phyloP scores from a whole-genome alignment of 2,888 invertebrate species.

The Torymus tubicola region DNA sequence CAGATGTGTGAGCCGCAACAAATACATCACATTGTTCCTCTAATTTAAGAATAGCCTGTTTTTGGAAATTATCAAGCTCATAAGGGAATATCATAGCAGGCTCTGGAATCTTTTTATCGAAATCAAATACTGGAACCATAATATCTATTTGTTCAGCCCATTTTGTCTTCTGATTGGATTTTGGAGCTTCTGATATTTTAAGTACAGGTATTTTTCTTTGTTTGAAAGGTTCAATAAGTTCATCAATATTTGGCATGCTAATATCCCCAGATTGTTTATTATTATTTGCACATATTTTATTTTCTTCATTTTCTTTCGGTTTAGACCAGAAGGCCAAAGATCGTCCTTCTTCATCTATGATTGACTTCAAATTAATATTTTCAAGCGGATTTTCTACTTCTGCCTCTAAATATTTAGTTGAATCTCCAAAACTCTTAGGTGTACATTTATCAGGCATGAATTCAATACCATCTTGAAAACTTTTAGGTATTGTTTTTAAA shows the following conservation, averaged over 20 bases:
- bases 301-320: conserved; percentile 40
- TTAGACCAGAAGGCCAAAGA: conserved; percentile 77
- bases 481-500: conserved; percentile 70
- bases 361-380: conserved; percentile 80
- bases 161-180: conserved; percentile 80
- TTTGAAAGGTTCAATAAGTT: conserved; percentile 70
- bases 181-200: conserved; percentile 81
- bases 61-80: conserved; percentile 97
- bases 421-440: conserved; percentile 58
- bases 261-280: conserved; percentile 63
- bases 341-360: conserved; percentile 81
- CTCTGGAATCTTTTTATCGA: conserved; percentile 87
- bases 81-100: conserved; percentile 93
- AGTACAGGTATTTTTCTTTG: conserved; percentile 80
- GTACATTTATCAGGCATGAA: conserved; percentile 72
- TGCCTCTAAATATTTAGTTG: conserved; percentile 9
- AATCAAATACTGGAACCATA: conserved; percentile 87
- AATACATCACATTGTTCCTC: conserved; percentile 97
- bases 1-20: conserved; percentile 99
- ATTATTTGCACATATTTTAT: conserved; percentile 55
- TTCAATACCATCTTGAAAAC: conserved; percentile 69
- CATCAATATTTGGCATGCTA: conserved; percentile 61
- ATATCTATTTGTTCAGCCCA: conserved; percentile 95
- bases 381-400: conserved; percentile 62
- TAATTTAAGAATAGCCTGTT: conserved; percentile 95